Percentiles rank a stretch among this genome's conserved stretches.
phyloP scores from a whole-genome alignment of 1,140 invertebrate species.

The Listronotus oregonensis region DNA sequence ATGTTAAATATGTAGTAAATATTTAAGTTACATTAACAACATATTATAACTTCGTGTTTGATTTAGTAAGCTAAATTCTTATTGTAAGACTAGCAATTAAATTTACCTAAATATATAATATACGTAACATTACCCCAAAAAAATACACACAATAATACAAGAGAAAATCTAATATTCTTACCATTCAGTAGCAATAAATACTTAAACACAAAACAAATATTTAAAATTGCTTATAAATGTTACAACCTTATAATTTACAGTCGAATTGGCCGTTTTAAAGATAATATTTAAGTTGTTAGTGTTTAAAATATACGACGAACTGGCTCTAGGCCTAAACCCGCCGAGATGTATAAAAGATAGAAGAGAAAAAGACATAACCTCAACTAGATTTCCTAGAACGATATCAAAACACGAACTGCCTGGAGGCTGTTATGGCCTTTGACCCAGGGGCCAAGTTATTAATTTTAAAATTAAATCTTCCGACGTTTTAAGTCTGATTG shows the following conservation, averaged over 20 bases:
- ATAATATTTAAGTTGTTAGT: slow-evolving; percentile 26
- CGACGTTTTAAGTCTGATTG: too few species aligned
- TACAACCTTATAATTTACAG: slow-evolving; percentile 21
- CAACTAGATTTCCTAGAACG: slow-evolving; percentile 27
- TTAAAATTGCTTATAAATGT: slow-evolving; percentile 16
- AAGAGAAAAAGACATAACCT: slow-evolving; percentile 23
- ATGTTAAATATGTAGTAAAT: too few species aligned
- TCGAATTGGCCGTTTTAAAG: slow-evolving; percentile 17
- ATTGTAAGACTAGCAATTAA: too few species aligned
- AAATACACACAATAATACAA: too few species aligned
- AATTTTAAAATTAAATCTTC: too few species aligned
- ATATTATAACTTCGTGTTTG: too few species aligned
- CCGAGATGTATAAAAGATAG: slow-evolving; percentile 23
- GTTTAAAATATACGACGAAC: slow-evolving; percentile 20
- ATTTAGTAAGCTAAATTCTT: too few species aligned
- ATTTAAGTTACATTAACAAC: too few species aligned
- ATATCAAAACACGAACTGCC: slow-evolving; percentile 11
- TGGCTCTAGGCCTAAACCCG: slow-evolving; percentile 6
- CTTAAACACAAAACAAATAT: neutral
- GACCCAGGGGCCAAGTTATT: too few species aligned
- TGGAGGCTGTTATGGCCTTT: too few species aligned
- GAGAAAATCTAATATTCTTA: neutral
- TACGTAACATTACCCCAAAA: too few species aligned
- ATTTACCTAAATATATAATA: too few species aligned
- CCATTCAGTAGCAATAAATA: slow-evolving; percentile 17